Evolutionary conservation across 2,888 invertebrate species (phyloP).

Genomic region (Zootermopsis nevadensis): DNA sequence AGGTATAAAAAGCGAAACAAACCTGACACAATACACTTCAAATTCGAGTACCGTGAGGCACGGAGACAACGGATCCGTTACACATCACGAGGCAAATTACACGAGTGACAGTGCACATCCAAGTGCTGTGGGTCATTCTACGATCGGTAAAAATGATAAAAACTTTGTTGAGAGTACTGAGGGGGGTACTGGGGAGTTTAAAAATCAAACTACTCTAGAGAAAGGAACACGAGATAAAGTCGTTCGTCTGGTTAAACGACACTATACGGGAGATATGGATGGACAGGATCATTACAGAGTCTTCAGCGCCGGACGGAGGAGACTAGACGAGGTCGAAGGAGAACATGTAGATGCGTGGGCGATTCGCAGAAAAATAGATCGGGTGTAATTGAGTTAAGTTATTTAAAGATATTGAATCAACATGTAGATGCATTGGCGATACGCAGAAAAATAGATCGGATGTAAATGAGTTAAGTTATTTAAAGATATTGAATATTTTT

Average conservation of each 20-base stretch:
- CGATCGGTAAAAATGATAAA: not conserved
- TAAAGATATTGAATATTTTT: no score
- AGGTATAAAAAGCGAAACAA: no score
- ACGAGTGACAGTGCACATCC: not conserved
- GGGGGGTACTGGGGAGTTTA: not conserved
- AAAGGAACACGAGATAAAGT: not conserved
- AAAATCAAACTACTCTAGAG: not conserved
- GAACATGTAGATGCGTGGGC: not conserved
- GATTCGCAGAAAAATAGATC: not conserved
- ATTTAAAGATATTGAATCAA: no score
- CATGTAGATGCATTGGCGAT: not conserved
- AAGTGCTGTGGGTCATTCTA: not conserved
- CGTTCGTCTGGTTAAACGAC: not conserved
- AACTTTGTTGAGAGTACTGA: not conserved
- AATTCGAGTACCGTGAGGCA: not conserved
- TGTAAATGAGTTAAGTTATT: not conserved
- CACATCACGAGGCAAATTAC: not conserved
- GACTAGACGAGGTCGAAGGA: constrained; percentile 31
- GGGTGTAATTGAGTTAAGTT: not conserved
- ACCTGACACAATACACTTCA: no score
- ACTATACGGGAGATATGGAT: not conserved
- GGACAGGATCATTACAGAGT: constrained; percentile 49
- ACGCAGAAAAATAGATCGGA: not conserved
- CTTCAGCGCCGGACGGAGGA: constrained; percentile 26
- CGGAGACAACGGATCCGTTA: not conserved